Conservation (phyloP, 2,797 vertebrate genomes). For the Amphiprion clarkii region DNA sequence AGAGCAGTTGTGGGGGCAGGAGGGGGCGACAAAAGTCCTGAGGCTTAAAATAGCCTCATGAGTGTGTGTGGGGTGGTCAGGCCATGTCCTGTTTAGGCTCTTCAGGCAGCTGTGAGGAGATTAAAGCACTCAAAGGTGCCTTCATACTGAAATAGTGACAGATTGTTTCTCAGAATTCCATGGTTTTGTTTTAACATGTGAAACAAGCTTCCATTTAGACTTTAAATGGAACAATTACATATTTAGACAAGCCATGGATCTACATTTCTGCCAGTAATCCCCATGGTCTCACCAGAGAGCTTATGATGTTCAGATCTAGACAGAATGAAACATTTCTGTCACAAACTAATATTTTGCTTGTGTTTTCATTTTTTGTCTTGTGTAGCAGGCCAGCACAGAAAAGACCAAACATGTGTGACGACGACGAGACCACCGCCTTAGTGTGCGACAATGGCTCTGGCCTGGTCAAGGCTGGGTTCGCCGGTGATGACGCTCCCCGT, state of each 20-base stretch:
- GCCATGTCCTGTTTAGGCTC: slow-evolving; percentile 69
- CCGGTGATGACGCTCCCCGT: slow-evolving; percentile 96
- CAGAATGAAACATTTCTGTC: slow-evolving; percentile 2
- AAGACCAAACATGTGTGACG: slow-evolving; percentile 92
- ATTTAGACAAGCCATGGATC: background rate
- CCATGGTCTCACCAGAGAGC: no score
- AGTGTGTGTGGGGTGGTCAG: slow-evolving; percentile 36
- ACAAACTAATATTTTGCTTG: background rate
- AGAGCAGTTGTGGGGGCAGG: slow-evolving; percentile 7
- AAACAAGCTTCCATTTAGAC: background rate
- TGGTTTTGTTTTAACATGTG: background rate
- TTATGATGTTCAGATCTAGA: background rate
- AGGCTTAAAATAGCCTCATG: slow-evolving; percentile 78
- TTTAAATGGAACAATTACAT: slow-evolving; percentile 7
- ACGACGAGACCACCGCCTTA: slow-evolving; percentile 95
- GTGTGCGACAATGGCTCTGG: slow-evolving; percentile 97
- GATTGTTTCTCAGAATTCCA: slow-evolving; percentile 33
- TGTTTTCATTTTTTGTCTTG: slow-evolving; percentile 4
- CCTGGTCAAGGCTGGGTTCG: slow-evolving; percentile 97
- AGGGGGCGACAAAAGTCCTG: slow-evolving; percentile 58
- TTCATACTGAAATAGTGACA: slow-evolving; percentile 47
- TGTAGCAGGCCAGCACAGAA: slow-evolving; percentile 77
- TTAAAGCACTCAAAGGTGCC: slow-evolving; percentile 59
- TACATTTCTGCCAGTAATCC: background rate
- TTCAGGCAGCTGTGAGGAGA: slow-evolving; percentile 65